A percentile compares a stretch with the other conserved stretches of the same genome.
These are phyloP conservation scores for Xiphophorus couchianus DNA, from an alignment of 2,113 vertebrate genomes.

Conservation along the genomic window DNA sequence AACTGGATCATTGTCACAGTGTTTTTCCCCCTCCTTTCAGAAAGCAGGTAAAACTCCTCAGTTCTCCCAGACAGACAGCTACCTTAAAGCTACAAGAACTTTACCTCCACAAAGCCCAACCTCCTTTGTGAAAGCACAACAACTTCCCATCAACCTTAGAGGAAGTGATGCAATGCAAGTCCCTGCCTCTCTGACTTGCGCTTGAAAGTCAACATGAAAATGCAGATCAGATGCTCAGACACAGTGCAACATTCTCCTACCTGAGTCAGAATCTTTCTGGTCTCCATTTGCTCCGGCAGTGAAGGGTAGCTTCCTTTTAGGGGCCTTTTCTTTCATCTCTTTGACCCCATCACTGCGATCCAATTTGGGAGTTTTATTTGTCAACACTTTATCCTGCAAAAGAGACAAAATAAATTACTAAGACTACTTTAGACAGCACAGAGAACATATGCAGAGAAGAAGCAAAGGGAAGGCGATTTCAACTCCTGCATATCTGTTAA, in stretches of 20 bases:
- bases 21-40: conserved; percentile 29
- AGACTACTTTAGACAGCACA: not conserved
- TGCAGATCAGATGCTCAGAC: not conserved
- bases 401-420: conserved; percentile 32
- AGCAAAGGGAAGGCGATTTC: not conserved
- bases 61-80: conserved; percentile 27
- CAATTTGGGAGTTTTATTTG: conserved; percentile 98
- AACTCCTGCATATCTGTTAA: not conserved
- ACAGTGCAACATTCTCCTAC: conserved; percentile 67
- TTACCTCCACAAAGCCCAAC: conserved; percentile 32
- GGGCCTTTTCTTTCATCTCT: conserved; percentile 97
- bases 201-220: conserved; percentile 19
- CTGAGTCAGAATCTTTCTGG: conserved; percentile 98
- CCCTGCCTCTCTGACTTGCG: conserved; percentile 1
- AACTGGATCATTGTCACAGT: conserved; percentile 50
- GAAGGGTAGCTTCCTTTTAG: conserved; percentile 98
- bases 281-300: conserved; percentile 98
- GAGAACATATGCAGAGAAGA: not conserved
- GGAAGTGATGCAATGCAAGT: conserved; percentile 36
- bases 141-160: conserved; percentile 45
- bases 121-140: conserved; percentile 9
- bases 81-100: conserved; percentile 13
- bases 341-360: conserved; percentile 97
- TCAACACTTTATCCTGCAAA: conserved; percentile 97
- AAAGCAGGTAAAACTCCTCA: conserved; percentile 8